Base-by-base conservation (phyloP, 2,888 invertebrate genomes). In the Drosophila nr. fundita region DNA sequence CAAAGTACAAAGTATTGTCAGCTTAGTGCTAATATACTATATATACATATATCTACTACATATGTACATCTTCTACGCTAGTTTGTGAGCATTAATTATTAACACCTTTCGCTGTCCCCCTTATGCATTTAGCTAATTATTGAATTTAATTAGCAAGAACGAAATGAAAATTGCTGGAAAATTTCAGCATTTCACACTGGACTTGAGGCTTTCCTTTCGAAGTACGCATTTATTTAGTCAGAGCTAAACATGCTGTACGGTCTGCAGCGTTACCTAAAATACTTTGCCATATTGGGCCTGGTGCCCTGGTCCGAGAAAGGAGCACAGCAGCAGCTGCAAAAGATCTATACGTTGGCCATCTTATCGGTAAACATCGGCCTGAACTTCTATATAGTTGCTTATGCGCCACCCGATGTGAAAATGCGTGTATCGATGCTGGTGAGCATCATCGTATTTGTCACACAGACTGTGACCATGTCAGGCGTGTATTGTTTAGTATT, bases 271-370 rank as follows among this genome's bases (percentile, higher is more conserved):
- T 75, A 76, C 52, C 71, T 91, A 0, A 91, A 83, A 55, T 91
- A 78, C 64, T 82, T 84, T 24, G 89, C 83, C 29, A 11, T 91
- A 0, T 15, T 90, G 66, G 91, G 91, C 18, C 69, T 91, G 6
- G 85, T 89, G 52, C 91, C 91, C 34, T 90, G 77, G 74, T 38
- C 67, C 21, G 76, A 81, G 21, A 71, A 65, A 24, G 53, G 49
- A 4, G 11, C 27, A 1, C 30, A 40, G 4, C 77, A 78, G 55
- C 21, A 30, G 3, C 15, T 82, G 21, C 91, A 90, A 65, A 79
- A 71, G 72, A 65, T 85, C 36, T 90, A 89, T 72, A 85, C 90
- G 2, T 21, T 65, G 11, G 55, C 67, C 15, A 52, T 91, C 13
- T 73, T 86, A 21, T 65, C 32, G n/a, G 10, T 67, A 10, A 78